These are phyloP conservation scores for Athene cunicularia DNA, from an alignment of 2,113 vertebrate genomes.

Conservation along the genomic window DNA sequence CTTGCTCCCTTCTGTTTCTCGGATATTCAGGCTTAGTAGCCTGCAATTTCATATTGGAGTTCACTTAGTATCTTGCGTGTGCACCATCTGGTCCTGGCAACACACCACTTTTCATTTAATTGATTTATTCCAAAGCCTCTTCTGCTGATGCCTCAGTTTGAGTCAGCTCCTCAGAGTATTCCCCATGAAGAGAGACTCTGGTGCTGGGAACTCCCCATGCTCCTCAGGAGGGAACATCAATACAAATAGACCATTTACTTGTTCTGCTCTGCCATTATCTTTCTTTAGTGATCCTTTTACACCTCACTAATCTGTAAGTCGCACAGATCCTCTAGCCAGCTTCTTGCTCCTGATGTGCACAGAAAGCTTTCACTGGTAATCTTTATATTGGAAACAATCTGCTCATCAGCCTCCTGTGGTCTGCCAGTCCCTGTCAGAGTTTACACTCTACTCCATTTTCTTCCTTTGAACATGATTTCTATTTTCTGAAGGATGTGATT, in stretches of 20 bases:
- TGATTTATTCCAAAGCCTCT: neutral
- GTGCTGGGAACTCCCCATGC: neutral
- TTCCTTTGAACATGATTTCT: neutral
- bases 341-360: neutral
- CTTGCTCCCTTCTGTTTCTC: constrained; percentile 41
- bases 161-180: constrained; percentile 5
- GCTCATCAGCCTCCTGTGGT: neutral
- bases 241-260: neutral
- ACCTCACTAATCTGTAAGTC: neutral
- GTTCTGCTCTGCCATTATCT: neutral
- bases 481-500: neutral
- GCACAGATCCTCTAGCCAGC: neutral
- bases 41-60: neutral
- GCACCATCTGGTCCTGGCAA: constrained; percentile 55
- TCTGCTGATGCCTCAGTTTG: constrained; percentile 1
- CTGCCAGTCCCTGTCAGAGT: neutral
- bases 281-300: neutral
- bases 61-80: neutral
- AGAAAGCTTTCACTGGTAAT: neutral
- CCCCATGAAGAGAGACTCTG: neutral
- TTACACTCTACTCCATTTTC: neutral
- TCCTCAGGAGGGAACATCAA: constrained; percentile 1
- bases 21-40: constrained; percentile 28
- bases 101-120: neutral
- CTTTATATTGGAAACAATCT: neutral